A percentile compares a stretch with the other conserved stretches of the same genome.
Conservation (phyloP, 2,888 invertebrate species). For the Nasonovia ribisnigri region DNA sequence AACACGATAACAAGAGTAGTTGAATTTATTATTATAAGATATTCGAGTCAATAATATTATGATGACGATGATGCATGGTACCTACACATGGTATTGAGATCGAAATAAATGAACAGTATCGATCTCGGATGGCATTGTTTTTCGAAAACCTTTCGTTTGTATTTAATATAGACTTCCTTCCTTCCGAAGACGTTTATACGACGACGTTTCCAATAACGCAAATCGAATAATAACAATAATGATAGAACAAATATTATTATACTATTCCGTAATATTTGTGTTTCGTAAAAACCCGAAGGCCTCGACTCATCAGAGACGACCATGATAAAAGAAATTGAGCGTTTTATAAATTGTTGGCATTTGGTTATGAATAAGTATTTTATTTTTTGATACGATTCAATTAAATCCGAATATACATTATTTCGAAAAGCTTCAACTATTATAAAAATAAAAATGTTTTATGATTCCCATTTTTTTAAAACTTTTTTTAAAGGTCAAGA, state of each 20-base stretch:
- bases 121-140: neutral
- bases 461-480: too few relatives aligned
- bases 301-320: neutral
- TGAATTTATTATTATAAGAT: neutral
- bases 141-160: neutral
- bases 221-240: neutral
- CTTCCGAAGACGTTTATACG: neutral
- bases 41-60: neutral
- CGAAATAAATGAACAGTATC: neutral
- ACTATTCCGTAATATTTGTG: neutral
- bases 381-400: neutral
- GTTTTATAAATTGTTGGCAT: neutral
- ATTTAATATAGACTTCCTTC: neutral
- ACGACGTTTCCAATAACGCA: neutral
- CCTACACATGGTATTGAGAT: neutral
- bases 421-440: too few relatives aligned
- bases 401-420: neutral
- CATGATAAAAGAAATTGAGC: neutral
- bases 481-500: neutral
- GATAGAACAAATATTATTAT: neutral
- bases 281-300: neutral
- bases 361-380: neutral
- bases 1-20: neutral
- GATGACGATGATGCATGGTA: neutral
- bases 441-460: too few relatives aligned